These are phyloP conservation scores for Sander lucioperca DNA, from an alignment of 2,113 vertebrate genomes.

Conservation along the genomic window DNA sequence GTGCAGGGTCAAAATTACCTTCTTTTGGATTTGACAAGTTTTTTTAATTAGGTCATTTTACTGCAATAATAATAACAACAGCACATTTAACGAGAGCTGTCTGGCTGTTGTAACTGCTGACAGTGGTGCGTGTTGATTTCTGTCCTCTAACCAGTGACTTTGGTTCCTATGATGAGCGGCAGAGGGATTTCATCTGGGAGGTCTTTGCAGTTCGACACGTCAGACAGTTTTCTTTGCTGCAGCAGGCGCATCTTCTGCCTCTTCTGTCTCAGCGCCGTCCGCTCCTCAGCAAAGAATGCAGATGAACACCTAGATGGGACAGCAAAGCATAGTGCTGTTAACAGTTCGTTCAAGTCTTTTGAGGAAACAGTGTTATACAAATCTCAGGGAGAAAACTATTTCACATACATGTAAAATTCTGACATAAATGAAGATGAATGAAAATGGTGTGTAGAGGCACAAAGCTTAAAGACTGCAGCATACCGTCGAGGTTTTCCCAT, in stretches of 20 bases:
- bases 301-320: conserved; percentile 91
- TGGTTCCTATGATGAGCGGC: conserved; percentile 97
- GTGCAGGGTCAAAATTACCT: neutral
- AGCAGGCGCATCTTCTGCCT: conserved; percentile 96
- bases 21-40: neutral
- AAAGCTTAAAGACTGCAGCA: neutral
- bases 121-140: neutral
- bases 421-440: neutral
- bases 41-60: neutral
- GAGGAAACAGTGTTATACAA: neutral
- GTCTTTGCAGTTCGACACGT: conserved; percentile 97
- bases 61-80: neutral
- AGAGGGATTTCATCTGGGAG: conserved; percentile 98
- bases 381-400: neutral
- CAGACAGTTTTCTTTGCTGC: conserved; percentile 95
- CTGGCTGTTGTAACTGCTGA: neutral
- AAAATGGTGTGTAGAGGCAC: neutral
- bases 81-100: neutral
- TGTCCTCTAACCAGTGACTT: conserved; percentile 93
- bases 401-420: neutral
- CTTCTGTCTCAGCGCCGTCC: conserved; percentile 94
- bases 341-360: neutral
- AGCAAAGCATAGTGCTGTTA: neutral
- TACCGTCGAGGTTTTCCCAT: conserved; percentile 99
- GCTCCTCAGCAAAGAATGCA: conserved; percentile 97